These are phyloP conservation scores for Epinephelus coioides DNA, from an alignment of 2,797 vertebrate genomes.

Conservation along the genomic window DNA sequence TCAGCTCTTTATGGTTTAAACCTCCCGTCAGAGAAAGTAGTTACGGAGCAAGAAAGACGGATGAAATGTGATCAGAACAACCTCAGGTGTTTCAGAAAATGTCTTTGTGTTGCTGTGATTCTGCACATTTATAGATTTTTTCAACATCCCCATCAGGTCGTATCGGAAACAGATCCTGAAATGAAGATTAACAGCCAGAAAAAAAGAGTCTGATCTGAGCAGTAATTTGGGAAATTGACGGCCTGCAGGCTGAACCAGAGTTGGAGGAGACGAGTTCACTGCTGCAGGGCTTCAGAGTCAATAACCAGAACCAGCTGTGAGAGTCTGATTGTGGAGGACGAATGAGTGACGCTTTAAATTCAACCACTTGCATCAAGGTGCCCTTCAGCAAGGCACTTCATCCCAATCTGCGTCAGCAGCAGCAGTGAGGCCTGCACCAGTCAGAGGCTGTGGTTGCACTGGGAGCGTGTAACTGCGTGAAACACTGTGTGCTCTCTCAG, in stretches of 20 bases:
- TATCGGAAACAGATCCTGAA: background rate
- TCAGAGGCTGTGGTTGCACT: constrained; percentile 17
- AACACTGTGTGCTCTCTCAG: constrained; percentile 46
- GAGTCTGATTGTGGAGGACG: constrained; percentile 22
- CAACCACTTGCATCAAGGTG: constrained; percentile 41
- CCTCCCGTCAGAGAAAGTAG: background rate
- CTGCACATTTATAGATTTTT: background rate
- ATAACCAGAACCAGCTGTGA: constrained; percentile 13
- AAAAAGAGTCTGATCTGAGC: background rate
- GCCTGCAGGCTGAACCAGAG: constrained; percentile 1
- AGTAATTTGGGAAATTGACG: constrained; percentile 16
- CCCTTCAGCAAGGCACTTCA: constrained; percentile 47
- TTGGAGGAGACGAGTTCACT: constrained; percentile 5
- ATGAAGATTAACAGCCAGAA: constrained; percentile 12
- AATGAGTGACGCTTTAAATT: constrained; percentile 35
- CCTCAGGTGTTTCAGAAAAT: background rate
- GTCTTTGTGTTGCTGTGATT: background rate
- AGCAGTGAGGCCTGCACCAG: constrained; percentile 15
- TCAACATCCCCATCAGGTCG: background rate
- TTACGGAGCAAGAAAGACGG: background rate
- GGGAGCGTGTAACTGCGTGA: constrained; percentile 34
- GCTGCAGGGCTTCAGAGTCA: constrained; percentile 17
- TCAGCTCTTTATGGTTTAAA: background rate
- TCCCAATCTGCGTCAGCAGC: constrained; percentile 17
- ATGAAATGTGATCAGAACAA: background rate